Evolutionary conservation across 2,797 vertebrate species (phyloP), one percentile per base, ranked within the genome.

Genomic region (Cossypha niveicapilla): DNA sequence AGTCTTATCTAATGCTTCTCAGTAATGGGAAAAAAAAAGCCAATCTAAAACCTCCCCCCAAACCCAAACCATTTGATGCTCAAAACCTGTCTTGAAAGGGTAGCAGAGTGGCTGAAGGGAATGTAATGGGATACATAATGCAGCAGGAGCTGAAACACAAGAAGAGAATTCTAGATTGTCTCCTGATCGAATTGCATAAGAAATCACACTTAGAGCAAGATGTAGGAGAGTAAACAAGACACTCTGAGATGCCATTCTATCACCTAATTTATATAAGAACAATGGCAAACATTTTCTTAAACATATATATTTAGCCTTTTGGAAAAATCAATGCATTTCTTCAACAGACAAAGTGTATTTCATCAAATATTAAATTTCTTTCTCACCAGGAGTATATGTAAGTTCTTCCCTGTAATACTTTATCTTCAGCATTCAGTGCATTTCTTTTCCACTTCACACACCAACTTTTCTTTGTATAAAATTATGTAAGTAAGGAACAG

Each of bases 401-500:
- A 88, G 42, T 86, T 90, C 18, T 90, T 96, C 74, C 91, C 72
- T 34, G 60, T 87, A 91, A 91, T 85, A 57, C 51, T 93, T 93
- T n/a, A 53, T 93, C 95, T 97, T 86, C 37, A 44, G 32, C 87
- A 51, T 95, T 93, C 79, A 91, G 42, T 7, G 22, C 23, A 75
- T 88, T 96, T 90, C 57, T 86, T 96, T 93, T 91, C 83, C 47
- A 72, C 61, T 94, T 96, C 60, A 91, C 88, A 80, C 51, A 73
- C 81, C 87, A 72, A 34, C 65, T 71, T 45, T 80, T 63, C 58
- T 94, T 92, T 92, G 62, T 78, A 92, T 61, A 84, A 96, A 96
- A 96, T 94, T 95, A 97, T 89, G 66, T 92, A 95, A 93, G 61
- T 51, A 37, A 80, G 57, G 78, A 93, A 86, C 35, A 89, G 57